These are phyloP conservation scores for Dicycla oo DNA, from an alignment of 2,888 invertebrate species.

Conservation along the genomic window DNA sequence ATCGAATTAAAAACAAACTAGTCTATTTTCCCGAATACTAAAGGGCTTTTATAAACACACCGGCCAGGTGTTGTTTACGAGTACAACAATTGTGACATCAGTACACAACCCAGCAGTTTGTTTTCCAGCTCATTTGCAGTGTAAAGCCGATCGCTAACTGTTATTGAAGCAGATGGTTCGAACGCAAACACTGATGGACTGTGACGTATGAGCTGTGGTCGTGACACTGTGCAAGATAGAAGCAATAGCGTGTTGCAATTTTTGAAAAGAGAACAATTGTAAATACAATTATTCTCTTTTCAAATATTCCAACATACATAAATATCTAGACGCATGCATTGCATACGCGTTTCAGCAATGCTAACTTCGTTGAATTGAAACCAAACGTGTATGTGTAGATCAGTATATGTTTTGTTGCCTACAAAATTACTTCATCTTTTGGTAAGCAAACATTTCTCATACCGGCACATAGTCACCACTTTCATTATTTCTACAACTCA, in stretches of 20 bases:
- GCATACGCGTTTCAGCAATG: background rate
- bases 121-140: conserved; percentile 66
- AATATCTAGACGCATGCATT: too few relatives aligned
- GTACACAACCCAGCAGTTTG: conserved; percentile 56
- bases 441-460: background rate
- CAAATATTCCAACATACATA: too few relatives aligned
- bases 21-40: conserved; percentile 5
- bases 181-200: conserved; percentile 62
- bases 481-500: background rate
- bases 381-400: too few relatives aligned
- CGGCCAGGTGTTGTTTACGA: conserved; percentile 43
- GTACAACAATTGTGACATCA: conserved; percentile 57
- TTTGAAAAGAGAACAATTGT: conserved; percentile 4
- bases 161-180: conserved; percentile 70
- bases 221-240: conserved; percentile 30
- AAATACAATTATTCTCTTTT: too few relatives aligned
- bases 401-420: background rate
- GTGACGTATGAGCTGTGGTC: conserved; percentile 55
- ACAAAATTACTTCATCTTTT: background rate
- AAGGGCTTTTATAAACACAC: conserved; percentile 31
- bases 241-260: conserved; percentile 1
- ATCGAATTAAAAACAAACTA: conserved; percentile 20
- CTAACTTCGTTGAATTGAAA: too few relatives aligned
- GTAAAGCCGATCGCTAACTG: conserved; percentile 60
- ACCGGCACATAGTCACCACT: background rate